These are phyloP conservation scores for Ctenosaura bakeri DNA, from an alignment of 2,797 vertebrate genomes.

Conservation along the genomic window DNA sequence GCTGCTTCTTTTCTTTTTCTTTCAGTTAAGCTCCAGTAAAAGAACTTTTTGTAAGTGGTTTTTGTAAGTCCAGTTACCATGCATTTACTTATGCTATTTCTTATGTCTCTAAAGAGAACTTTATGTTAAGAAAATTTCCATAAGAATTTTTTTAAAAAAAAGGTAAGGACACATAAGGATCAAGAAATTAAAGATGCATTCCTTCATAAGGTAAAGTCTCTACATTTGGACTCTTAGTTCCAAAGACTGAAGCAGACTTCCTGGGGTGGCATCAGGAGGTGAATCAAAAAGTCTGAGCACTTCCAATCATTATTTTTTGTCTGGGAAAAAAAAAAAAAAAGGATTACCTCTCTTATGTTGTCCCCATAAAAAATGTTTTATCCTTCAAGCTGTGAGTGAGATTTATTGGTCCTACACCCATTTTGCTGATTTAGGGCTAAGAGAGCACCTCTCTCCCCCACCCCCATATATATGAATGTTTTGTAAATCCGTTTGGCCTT, in stretches of 20 bases:
- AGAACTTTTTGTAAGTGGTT: neutral
- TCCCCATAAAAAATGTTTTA: neutral
- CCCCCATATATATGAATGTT: too few species aligned
- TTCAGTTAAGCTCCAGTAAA: neutral
- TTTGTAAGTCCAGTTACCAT: conserved; percentile 45
- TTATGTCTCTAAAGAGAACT: conserved; percentile 46
- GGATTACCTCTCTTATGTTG: neutral
- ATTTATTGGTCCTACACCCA: neutral
- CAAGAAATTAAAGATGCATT: conserved; percentile 40
- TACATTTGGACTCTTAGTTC: conserved; percentile 57
- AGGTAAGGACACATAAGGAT: too few species aligned
- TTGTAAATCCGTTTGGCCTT: too few species aligned
- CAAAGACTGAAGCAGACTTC: neutral
- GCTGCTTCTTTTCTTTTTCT: too few species aligned
- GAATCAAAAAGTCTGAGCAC: neutral
- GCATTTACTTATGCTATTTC: conserved; percentile 48
- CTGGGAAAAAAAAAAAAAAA: neutral
- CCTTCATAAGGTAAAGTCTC: conserved; percentile 67
- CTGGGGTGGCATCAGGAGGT: neutral
- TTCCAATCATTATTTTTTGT: neutral
- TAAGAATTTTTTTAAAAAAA: too few species aligned
- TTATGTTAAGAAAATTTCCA: neutral
- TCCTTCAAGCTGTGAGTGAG: neutral
- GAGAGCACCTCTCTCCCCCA: neutral
- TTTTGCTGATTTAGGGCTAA: neutral